These are phyloP conservation scores for Pangasius macronema DNA, from an alignment of 2,797 vertebrate species.

Conservation along the genomic window DNA sequence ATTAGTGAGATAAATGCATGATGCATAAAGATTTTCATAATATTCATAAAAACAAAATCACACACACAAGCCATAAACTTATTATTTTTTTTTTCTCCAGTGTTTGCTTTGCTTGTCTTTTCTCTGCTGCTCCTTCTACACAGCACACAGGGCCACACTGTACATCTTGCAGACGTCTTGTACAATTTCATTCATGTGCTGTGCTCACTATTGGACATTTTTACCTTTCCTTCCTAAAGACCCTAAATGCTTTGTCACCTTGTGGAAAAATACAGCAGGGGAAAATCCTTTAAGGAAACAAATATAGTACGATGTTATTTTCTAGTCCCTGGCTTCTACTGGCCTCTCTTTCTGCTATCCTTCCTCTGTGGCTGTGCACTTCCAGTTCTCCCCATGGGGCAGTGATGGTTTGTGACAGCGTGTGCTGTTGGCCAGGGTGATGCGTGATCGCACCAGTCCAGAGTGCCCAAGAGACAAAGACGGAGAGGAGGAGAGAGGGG, in stretches of 20 bases:
- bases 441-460: constrained; percentile 25
- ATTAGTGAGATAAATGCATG: not conserved
- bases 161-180: constrained; percentile 49
- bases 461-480: constrained; percentile 34
- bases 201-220: constrained; percentile 25
- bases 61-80: not conserved
- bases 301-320: constrained; percentile 39
- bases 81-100: not conserved
- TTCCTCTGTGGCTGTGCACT: constrained; percentile 62
- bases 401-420: constrained; percentile 62
- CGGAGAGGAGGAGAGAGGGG: constrained; percentile 36
- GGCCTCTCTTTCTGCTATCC: constrained; percentile 21
- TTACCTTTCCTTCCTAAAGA: constrained; percentile 22
- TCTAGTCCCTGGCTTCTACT: constrained; percentile 27
- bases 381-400: constrained; percentile 61
- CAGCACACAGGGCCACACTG: not conserved
- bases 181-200: constrained; percentile 16
- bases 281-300: constrained; percentile 47
- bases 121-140: constrained; percentile 25
- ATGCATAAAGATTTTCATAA: no score
- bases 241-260: constrained; percentile 42
- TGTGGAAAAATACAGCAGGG: constrained; percentile 5
- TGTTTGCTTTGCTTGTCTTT: not conserved
- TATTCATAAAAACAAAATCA: not conserved
- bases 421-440: constrained; percentile 45